Base-by-base conservation (phyloP, 2,888 invertebrate genomes). In the Xestia xanthographa region DNA sequence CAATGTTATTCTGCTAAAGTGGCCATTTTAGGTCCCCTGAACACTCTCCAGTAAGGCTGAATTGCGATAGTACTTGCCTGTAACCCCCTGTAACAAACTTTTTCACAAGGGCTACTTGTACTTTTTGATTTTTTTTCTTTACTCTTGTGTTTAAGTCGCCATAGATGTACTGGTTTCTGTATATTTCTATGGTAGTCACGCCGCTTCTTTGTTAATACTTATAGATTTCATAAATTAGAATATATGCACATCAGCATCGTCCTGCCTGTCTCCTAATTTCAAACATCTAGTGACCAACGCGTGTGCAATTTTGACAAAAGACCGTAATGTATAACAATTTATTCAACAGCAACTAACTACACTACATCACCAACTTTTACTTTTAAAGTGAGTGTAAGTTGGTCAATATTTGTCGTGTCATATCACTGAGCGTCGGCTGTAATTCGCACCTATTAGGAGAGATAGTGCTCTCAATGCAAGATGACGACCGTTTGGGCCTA, bases 311-410 rank as follows among this genome's bases (percentile, higher is more conserved):
- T 26, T 48, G 38, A 5, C 26, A 22, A 48, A 29, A 50, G 11
- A 26, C 6, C 9, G 11, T 74, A 73, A 66, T 74, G 45, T 66
- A 66, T 67, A 75, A 81, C 53, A 74, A 66, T 80, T 41, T 66
- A 75, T 50, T 75, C 74, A 43, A 43, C 67, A 65, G 34, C 66
- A 41, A 26, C 67, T 48, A 29, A 53, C 60, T 79, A 67, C 50
- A 68, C 68, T 75, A 75, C 68, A 75, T 60, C 66, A 63, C 60
- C 53, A 67, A 80, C 80, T 80, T 80, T 80, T 80, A 80, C 80
- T 80, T 80, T 80, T 80, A 77, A 83, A 83, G 83, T 56, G 78
- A 83, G 66, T 70, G 77, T 77, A 66, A 67, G 66, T 80, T 83
- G 78, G 69, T 67, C 83, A 80, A 80, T 83, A 83, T 80, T 82